Evolutionary conservation across 2,113 vertebrate species (phyloP).

Genomic region (Phainopepla nitens): DNA sequence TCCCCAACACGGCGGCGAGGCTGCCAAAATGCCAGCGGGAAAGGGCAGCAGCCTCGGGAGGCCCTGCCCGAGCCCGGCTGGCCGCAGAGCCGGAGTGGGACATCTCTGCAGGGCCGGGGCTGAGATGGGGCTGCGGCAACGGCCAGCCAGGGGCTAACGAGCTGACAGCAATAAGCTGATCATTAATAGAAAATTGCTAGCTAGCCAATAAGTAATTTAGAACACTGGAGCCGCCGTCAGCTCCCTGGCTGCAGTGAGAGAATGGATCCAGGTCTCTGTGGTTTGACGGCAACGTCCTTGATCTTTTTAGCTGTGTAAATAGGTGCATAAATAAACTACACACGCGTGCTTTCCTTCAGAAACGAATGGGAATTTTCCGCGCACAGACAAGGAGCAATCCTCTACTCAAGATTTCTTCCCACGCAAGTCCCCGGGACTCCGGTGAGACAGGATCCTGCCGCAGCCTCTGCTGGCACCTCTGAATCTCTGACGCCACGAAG

Average conservation of each 20-base stretch:
- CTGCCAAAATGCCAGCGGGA: neutral
- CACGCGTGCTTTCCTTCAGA: neutral
- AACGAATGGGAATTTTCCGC: neutral
- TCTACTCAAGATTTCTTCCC: neutral
- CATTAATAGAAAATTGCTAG: neutral
- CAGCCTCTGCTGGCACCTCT: neutral
- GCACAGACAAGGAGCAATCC: neutral
- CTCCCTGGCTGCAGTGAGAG: neutral
- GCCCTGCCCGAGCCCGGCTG: neutral
- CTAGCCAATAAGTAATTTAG: neutral
- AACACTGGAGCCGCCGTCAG: neutral
- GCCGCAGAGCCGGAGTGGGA: rapidly evolving
- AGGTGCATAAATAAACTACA: neutral
- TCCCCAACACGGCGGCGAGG: neutral
- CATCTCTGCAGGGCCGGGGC: neutral
- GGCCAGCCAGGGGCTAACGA: neutral
- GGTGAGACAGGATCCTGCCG: neutral
- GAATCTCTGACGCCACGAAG: neutral
- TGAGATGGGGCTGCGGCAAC: neutral
- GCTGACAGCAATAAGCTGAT: neutral
- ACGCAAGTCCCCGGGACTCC: neutral
- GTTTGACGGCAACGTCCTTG: neutral
- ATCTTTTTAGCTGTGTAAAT: neutral
- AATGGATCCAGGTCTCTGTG: neutral
- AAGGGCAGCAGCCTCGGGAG: neutral